Evolutionary conservation across 1,140 invertebrate genomes (phyloP).

Genomic region (Monomorium pharaonis): DNA sequence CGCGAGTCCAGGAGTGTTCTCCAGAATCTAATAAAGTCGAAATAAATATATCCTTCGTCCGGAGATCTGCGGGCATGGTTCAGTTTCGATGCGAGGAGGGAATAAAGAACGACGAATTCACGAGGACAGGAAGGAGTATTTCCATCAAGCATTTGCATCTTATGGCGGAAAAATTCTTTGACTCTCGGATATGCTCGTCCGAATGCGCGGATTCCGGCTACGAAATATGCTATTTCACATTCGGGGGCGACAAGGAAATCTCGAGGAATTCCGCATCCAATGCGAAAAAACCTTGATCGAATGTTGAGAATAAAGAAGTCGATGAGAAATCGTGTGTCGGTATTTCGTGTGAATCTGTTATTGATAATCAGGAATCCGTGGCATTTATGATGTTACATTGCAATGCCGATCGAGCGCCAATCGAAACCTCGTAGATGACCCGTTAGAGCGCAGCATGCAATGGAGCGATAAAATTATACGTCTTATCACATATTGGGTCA

Average conservation of each 20-base stretch:
- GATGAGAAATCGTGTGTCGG: neutral
- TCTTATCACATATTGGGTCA: neutral
- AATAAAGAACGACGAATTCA: neutral
- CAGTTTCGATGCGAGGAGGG: neutral
- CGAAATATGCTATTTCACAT: conserved; percentile 25
- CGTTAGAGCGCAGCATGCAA: conserved; percentile 3
- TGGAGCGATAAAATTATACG: neutral
- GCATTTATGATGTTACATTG: neutral
- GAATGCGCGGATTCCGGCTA: neutral
- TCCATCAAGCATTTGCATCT: neutral
- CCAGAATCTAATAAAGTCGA: conserved; percentile 45
- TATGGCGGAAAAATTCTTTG: conserved; percentile 33
- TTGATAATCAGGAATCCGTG: neutral
- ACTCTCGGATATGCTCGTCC: neutral
- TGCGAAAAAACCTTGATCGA: neutral
- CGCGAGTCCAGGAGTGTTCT: neutral
- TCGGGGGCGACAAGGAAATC: neutral
- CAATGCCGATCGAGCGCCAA: neutral
- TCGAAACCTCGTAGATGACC: neutral
- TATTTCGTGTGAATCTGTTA: neutral
- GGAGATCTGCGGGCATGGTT: neutral
- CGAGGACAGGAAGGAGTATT: no score
- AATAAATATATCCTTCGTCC: conserved; percentile 36
- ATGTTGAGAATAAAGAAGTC: conserved; percentile 13
- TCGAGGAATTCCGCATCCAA: neutral